These are phyloP conservation scores for Pseudotriccus pelzelni DNA, from an alignment of 2,797 vertebrate genomes.

Conservation along the genomic window DNA sequence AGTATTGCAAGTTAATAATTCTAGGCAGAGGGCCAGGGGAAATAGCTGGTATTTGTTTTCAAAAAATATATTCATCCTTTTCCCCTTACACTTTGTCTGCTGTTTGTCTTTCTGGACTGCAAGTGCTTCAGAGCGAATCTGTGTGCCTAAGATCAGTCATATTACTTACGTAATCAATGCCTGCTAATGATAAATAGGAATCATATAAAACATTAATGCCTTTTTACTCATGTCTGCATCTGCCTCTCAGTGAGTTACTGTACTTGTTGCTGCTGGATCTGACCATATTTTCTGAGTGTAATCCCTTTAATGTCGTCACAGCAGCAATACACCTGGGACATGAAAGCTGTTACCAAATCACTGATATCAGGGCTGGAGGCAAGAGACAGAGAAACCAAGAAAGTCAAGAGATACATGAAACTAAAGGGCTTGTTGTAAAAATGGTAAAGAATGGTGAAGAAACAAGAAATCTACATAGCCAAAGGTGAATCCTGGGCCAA, in stretches of 20 bases:
- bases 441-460: background rate
- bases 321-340: background rate
- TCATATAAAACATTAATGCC: background rate
- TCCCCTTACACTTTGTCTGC: background rate
- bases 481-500: background rate
- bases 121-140: background rate
- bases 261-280: background rate
- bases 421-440: background rate
- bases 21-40: constrained; percentile 13
- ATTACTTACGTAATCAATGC: background rate
- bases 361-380: background rate
- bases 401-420: background rate
- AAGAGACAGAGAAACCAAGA: background rate
- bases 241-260: background rate
- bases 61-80: background rate
- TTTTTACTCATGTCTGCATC: background rate
- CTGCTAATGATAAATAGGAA: background rate
- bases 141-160: background rate
- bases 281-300: background rate
- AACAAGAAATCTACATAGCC: background rate
- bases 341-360: background rate
- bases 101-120: background rate
- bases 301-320: background rate
- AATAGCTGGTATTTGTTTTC: constrained; percentile 3
- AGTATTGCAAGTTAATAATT: constrained; percentile 10